Base-by-base conservation (phyloP, 2,888 invertebrate species). In the Agriopis aurantiaria region DNA sequence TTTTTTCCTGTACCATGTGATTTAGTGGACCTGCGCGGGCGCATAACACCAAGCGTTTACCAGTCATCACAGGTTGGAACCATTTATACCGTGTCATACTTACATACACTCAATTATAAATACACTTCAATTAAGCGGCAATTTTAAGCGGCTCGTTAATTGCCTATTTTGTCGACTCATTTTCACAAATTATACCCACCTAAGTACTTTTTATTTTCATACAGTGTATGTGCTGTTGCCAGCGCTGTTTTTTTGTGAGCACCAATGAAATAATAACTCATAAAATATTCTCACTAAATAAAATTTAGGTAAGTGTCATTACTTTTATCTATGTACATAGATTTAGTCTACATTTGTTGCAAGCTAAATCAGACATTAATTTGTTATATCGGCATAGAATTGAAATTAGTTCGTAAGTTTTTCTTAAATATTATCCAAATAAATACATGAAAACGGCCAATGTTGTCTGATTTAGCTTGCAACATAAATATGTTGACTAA, bases 61-160 rank as follows among this genome's bases (percentile, higher is more conserved):
- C 23, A 59, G 52, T 57, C 59, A 57, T 66, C 40, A 9, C 17
- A 23, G 46, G 45, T 11, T 60, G n/a, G 43, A 60, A 55, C 23
- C 41, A 61, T 59, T 53, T 56, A 63, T 59, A 41, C 53, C 53
- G 12, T 64, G 59, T 63, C 64, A 59, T 59, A 53, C 64, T 69
- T 64, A 64, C 53, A 59, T 45, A 46, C 59, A 59, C 55, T 49
- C 53, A 49, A 60, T 64, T 55, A 60, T 14, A 48, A 63, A 48
- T 46, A 63, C 59, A 64, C 49, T 69, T 64, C 64, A 64, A 59
- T 69, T 64, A 55, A 46, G 8, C 48, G 55, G 17, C 14, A 48
- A 45, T 48, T 68, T 62, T 58, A 57, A n/a, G n/a, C n/a, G n/a
- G 53, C 33, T 43, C 33, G 48, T 48, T 45, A 56, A 58, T 63